Evolutionary conservation across 2,113 vertebrate genomes (phyloP).

Genomic region (Deroptyus accipitrinus): DNA sequence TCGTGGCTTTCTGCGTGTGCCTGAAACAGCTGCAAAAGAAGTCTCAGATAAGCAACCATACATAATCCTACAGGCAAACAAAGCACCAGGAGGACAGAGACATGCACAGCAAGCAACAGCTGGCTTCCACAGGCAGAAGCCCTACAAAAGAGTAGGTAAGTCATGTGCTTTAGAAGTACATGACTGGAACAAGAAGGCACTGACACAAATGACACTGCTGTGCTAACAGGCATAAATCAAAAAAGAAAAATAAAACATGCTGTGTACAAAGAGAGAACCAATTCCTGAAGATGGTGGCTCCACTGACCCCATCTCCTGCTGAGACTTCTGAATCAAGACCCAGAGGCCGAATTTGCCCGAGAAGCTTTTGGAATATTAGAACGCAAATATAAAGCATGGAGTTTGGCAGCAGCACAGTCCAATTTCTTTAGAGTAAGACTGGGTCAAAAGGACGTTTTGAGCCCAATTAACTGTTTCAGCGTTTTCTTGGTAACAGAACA

Average conservation of each 20-base stretch:
- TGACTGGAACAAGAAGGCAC: neutral
- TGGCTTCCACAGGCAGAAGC: neutral
- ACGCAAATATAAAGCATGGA: neutral
- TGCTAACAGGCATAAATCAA: neutral
- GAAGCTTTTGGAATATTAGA: neutral
- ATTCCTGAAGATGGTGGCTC: neutral
- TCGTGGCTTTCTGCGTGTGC: constrained; percentile 77
- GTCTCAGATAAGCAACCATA: neutral
- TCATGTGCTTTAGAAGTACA: neutral
- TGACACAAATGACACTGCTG: neutral
- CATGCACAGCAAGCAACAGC: neutral
- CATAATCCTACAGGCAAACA: neutral
- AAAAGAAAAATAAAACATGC: neutral
- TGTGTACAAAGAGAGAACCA: neutral
- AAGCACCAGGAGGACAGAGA: neutral
- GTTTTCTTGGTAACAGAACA: neutral
- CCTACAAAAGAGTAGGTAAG: neutral
- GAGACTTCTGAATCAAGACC: neutral
- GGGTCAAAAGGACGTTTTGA: neutral
- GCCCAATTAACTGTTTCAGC: neutral
- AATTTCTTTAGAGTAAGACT: neutral
- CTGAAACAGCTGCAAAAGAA: constrained; percentile 80
- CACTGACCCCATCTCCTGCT: neutral
- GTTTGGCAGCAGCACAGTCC: neutral
- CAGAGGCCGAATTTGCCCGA: neutral